Percentiles rank a stretch among this genome's conserved stretches.
These are phyloP conservation scores for Chaetodon trifascialis DNA, from an alignment of 2,113 vertebrate species.

Conservation along the genomic window DNA sequence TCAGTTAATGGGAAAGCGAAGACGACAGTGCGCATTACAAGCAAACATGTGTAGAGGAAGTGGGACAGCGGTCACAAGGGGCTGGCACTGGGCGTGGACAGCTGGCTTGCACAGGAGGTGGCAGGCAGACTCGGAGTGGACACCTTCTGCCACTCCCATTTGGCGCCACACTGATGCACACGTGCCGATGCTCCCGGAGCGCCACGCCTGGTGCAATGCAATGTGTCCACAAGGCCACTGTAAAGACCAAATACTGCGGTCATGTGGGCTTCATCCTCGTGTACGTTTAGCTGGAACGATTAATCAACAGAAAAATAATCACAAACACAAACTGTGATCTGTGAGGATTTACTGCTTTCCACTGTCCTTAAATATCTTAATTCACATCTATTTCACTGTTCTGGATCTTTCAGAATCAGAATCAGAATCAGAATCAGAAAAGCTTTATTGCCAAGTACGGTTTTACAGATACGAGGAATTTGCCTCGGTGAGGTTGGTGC, in stretches of 20 bases:
- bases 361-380: no score
- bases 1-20: constrained; percentile 8
- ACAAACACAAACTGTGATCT: no score
- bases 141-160: constrained; percentile 39
- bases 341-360: no score
- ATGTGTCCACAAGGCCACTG: background rate
- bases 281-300: no score
- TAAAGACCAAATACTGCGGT: background rate
- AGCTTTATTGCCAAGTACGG: no score
- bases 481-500: no score
- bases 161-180: constrained; percentile 10
- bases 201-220: background rate
- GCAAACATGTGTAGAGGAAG: constrained; percentile 9
- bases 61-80: constrained; percentile 25
- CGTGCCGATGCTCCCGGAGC: constrained; percentile 12
- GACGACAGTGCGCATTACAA: background rate
- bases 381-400: no score
- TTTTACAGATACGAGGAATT: no score
- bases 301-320: no score
- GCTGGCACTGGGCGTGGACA: constrained; percentile 37
- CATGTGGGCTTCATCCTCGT: background rate
- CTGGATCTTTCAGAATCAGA: no score
- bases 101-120: constrained; percentile 56
- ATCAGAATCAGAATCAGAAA: no score
- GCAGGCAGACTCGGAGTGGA: constrained; percentile 18